Base-by-base conservation (phyloP, 2,113 vertebrate species). In the Fukomys damarensis region DNA sequence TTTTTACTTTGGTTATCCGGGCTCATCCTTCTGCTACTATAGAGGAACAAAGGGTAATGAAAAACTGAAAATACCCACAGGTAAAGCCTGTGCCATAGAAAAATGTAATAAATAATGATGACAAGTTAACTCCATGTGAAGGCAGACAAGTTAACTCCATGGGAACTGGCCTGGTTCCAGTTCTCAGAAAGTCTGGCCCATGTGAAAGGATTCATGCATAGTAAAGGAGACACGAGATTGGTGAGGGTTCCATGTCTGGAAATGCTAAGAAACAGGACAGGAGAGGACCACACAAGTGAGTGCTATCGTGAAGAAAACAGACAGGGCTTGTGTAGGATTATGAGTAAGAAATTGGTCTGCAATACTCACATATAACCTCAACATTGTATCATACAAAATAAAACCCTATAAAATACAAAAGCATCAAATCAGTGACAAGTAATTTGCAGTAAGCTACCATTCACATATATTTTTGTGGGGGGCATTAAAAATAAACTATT, bases 341-440 rank as follows among this genome's bases (percentile, higher is more conserved):
- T 28, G 43, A 81, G 43, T 24, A 4, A 56, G 49, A 72, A 7
- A 1, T 46, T 61, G 43, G 20, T 41, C 13, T 70, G 49, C 26
- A 83, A 80, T n/a, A 52, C 7, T 19, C 20, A 35, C 8, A 38
- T 2, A 58, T 38, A 66, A 94, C 2, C 13, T n/a, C 30, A 81
- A 5, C 30, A 72, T 14, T 26, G 5, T 49, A 41, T 28, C 35
- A 70, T 22, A 49, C 28, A 79, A 89, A 83, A 65, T 32, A 80
- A 76, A 83, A 93, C 26, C 16, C 14, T n/a, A 30, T 7, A 43
- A 91, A 95, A 38, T 46, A 28, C 63, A 46, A 85, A 77, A 49
- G 12, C 5, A 43, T n/a, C 32, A 30, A 66, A 54, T 80, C 11
- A 9, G 2, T 28, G 1, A 49, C 0, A 30, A 3, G 2, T 76